Evolutionary conservation across 2,888 invertebrate genomes (phyloP).

Genomic region (Andrena hattorfiana): DNA sequence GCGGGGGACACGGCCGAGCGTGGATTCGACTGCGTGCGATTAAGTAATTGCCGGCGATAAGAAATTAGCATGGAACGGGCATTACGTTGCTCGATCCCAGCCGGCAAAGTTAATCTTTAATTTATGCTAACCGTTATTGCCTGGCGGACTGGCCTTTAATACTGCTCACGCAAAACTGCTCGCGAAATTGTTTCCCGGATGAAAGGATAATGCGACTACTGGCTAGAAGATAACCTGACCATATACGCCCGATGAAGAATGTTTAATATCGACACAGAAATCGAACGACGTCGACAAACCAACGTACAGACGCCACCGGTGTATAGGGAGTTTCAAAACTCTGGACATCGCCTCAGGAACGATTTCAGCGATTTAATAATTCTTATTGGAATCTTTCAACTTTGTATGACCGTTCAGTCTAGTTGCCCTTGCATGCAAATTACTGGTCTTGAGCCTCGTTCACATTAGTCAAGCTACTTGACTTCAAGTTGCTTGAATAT

Average conservation of each 20-base stretch:
- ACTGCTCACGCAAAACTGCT: conserved; percentile 61
- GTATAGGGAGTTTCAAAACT: not conserved
- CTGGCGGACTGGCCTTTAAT: conserved; percentile 63
- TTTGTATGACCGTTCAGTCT: not conserved
- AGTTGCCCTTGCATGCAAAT: conserved; percentile 5
- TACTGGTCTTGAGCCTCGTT: not conserved
- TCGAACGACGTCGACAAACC: not conserved
- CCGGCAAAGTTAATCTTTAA: conserved; percentile 64
- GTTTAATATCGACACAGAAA: not conserved
- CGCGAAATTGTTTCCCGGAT: conserved; percentile 58
- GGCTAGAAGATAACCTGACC: conserved; percentile 31
- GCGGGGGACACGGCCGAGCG: conserved; percentile 30
- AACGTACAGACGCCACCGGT: not conserved
- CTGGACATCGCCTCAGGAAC: not conserved
- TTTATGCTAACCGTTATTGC: conserved; percentile 72
- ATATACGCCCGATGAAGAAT: conserved; percentile 10
- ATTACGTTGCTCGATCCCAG: conserved; percentile 55
- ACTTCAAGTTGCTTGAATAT: too few relatives aligned
- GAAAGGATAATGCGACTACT: conserved; percentile 57
- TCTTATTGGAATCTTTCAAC: not conserved
- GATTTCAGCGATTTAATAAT: conserved; percentile 10
- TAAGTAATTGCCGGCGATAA: conserved; percentile 68
- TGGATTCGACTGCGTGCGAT: conserved; percentile 51
- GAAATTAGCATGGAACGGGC: conserved; percentile 69
- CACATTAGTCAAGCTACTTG: too few relatives aligned